These are phyloP conservation scores for Eretmochelys imbricata DNA, from an alignment of 2,113 vertebrate genomes.

Conservation along the genomic window DNA sequence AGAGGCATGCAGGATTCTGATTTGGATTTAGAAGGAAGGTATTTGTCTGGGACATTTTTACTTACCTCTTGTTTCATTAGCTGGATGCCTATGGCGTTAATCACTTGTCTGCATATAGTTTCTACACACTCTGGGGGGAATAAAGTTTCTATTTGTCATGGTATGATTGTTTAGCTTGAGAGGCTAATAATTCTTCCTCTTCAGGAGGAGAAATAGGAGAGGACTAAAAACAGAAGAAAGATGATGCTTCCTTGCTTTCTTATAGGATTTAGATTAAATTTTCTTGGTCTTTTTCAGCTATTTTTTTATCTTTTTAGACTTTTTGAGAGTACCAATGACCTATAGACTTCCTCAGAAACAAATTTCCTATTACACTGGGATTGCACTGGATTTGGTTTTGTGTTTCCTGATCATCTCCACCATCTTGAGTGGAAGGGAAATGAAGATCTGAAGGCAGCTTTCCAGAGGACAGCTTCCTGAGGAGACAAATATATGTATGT, in stretches of 20 bases:
- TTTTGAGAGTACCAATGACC: neutral
- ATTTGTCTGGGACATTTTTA: neutral
- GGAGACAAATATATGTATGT: neutral
- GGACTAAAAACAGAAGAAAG: neutral
- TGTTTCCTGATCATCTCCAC: neutral
- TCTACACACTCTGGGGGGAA: neutral
- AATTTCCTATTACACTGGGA: neutral
- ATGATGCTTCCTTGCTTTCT: rapidly evolving
- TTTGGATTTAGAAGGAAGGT: neutral
- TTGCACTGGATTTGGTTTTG: rapidly evolving
- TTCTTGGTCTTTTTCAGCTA: neutral
- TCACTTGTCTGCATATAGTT: neutral
- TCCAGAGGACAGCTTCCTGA: neutral
- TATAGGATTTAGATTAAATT: rapidly evolving
- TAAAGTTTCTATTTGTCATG: rapidly evolving
- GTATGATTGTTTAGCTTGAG: rapidly evolving
- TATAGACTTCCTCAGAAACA: neutral
- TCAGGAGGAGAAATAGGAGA: neutral
- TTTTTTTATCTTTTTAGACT: neutral
- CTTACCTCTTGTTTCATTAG: neutral
- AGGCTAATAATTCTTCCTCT: neutral
- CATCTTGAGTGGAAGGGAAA: neutral
- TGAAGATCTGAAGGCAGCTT: neutral
- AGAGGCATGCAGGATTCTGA: neutral
- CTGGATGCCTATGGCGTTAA: neutral